Evolutionary conservation across 2,797 vertebrate genomes (phyloP).

Genomic region (Girardinus metallicus): DNA sequence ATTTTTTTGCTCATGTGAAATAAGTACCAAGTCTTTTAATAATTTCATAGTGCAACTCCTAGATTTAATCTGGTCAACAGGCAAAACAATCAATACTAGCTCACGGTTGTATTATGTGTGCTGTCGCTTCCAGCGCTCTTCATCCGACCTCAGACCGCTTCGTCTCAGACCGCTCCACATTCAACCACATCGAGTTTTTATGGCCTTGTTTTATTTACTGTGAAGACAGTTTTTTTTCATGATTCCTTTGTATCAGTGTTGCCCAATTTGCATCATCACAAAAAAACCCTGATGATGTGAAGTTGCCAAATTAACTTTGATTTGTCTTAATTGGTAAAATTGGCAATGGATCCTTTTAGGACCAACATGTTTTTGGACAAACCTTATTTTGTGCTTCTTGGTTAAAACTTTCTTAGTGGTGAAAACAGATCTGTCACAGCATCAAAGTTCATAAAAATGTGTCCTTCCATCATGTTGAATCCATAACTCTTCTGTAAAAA

Average conservation of each 20-base stretch:
- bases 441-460: neutral
- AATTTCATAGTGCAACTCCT: conserved; percentile 50
- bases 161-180: neutral
- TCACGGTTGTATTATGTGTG: neutral
- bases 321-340: neutral
- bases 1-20: conserved; percentile 65
- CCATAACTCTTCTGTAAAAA: no score
- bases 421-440: neutral
- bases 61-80: conserved; percentile 64
- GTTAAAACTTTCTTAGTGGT: neutral
- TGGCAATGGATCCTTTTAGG: neutral
- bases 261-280: neutral
- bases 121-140: neutral
- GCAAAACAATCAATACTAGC: conserved; percentile 49
- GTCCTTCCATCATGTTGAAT: no score
- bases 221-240: neutral
- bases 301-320: neutral
- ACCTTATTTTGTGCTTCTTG: neutral
- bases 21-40: conserved; percentile 66
- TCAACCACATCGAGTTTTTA: neutral
- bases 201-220: neutral
- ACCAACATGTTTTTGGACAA: neutral
- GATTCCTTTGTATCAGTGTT: neutral
- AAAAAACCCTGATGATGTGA: neutral
- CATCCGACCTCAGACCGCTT: neutral